Conservation (phyloP, 2,888 invertebrate genomes). For the Sussaba pulchella region DNA sequence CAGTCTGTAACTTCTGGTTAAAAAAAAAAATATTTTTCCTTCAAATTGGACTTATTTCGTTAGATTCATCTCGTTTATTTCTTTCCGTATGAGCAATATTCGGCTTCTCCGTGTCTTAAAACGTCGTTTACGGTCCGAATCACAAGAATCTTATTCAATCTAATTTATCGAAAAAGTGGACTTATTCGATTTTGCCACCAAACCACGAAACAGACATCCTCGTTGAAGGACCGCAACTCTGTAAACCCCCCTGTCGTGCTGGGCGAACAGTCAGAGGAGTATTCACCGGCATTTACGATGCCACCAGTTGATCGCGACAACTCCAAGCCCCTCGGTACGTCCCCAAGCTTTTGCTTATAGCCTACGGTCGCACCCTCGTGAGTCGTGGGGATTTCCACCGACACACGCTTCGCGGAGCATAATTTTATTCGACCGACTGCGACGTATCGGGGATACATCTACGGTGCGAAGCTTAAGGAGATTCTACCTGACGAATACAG, state of each 20-base stretch:
- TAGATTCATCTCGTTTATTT: too few relatives aligned
- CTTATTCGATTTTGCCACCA: too few relatives aligned
- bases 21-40: too few relatives aligned
- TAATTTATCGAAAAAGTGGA: too few relatives aligned
- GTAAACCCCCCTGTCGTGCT: constrained; percentile 9
- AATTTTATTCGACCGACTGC: constrained; percentile 7
- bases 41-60: too few relatives aligned
- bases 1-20: too few relatives aligned
- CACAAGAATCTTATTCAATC: too few relatives aligned
- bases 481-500: not conserved
- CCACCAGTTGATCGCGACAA: constrained; percentile 64
- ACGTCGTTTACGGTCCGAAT: too few relatives aligned
- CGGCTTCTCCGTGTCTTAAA: too few relatives aligned
- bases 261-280: constrained; percentile 10
- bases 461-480: not conserved
- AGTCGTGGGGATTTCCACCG: constrained; percentile 24
- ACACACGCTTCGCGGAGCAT: not conserved
- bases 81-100: too few relatives aligned
- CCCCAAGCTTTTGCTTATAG: not conserved
- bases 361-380: constrained; percentile 9
- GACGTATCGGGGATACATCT: not conserved
- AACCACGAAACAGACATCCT: not conserved
- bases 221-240: constrained; percentile 16
- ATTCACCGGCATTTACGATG: constrained; percentile 48
- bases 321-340: constrained; percentile 14